Evolutionary conservation across 2,113 vertebrate genomes (phyloP).

Genomic region (Notothenia rossii): DNA sequence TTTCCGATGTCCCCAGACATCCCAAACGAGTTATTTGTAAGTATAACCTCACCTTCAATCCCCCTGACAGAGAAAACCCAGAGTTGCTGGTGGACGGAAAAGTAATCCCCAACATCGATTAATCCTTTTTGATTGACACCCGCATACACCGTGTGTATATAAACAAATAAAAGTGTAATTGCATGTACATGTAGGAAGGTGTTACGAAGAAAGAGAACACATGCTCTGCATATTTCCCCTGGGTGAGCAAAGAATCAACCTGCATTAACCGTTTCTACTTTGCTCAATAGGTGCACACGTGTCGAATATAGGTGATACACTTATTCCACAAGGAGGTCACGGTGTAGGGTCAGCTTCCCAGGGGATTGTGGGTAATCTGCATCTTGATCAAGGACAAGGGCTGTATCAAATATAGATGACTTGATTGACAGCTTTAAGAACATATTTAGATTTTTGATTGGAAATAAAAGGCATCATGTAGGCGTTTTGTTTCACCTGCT

Average conservation of each 20-base stretch:
- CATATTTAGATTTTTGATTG: not conserved
- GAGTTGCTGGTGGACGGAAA: too few relatives aligned
- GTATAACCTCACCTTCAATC: too few relatives aligned
- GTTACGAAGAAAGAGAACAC: constrained; percentile 52
- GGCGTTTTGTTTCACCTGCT: constrained; percentile 16
- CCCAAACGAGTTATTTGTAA: too few relatives aligned
- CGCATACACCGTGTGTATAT: fast-evolving
- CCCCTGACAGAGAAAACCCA: too few relatives aligned
- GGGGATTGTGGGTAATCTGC: constrained; percentile 21
- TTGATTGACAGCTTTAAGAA: constrained; percentile 1
- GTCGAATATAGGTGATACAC: constrained; percentile 35
- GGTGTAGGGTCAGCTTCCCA: constrained; percentile 44
- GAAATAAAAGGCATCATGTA: constrained; percentile 3
- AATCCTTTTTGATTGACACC: not conserved
- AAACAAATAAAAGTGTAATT: not conserved
- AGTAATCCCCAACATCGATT: too few relatives aligned
- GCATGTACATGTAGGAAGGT: constrained; percentile 13
- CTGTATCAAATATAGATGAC: not conserved
- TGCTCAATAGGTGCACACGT: constrained; percentile 36
- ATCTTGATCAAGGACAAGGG: constrained; percentile 37
- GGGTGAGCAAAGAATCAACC: constrained; percentile 35
- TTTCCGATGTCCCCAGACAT: too few relatives aligned
- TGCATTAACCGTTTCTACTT: constrained; percentile 41
- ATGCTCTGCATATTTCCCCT: constrained; percentile 58
- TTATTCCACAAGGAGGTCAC: constrained; percentile 62